These are phyloP conservation scores for Drosophila eugracilis DNA, from an alignment of 1,140 invertebrate genomes.

Conservation along the genomic window DNA sequence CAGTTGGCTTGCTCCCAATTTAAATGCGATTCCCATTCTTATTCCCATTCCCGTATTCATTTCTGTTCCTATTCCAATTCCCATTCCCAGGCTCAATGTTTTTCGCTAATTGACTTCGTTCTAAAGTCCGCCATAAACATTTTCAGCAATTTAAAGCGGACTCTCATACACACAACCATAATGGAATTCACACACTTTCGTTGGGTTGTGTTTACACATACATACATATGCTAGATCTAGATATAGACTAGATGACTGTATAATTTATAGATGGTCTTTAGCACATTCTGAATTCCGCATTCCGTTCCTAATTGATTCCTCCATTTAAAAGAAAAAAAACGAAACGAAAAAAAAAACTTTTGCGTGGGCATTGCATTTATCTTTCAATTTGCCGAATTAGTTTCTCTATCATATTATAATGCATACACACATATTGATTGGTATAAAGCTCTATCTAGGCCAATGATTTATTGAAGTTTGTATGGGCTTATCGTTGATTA, in stretches of 20 bases:
- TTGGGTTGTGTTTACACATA: too few relatives aligned
- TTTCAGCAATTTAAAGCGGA: slow-evolving; percentile 61
- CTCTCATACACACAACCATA: slow-evolving; percentile 14
- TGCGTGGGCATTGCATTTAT: slow-evolving; percentile 41
- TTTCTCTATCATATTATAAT: slow-evolving; percentile 48
- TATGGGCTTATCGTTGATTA: background rate
- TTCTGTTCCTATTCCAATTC: slow-evolving; percentile 20
- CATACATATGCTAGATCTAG: slow-evolving; percentile 33
- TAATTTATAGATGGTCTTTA: slow-evolving; percentile 70
- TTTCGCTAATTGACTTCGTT: slow-evolving; percentile 73
- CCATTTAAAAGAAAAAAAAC: slow-evolving; percentile 5
- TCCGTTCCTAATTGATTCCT: slow-evolving; percentile 68
- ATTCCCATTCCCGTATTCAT: background rate
- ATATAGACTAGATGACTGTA: slow-evolving; percentile 39
- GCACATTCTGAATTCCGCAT: slow-evolving; percentile 75
- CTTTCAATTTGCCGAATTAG: slow-evolving; percentile 38
- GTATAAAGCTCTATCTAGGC: slow-evolving; percentile 1
- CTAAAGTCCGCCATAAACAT: slow-evolving; percentile 65
- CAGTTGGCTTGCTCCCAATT: slow-evolving; percentile 29
- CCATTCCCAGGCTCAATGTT: slow-evolving; percentile 54
- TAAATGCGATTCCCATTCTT: slow-evolving; percentile 7
- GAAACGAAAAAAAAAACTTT: background rate
- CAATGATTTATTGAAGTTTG: slow-evolving; percentile 9
- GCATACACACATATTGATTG: slow-evolving; percentile 51
- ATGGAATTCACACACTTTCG: too few relatives aligned